Conservation (phyloP, 2,888 invertebrate species). For the Micropterix aruncella region DNA sequence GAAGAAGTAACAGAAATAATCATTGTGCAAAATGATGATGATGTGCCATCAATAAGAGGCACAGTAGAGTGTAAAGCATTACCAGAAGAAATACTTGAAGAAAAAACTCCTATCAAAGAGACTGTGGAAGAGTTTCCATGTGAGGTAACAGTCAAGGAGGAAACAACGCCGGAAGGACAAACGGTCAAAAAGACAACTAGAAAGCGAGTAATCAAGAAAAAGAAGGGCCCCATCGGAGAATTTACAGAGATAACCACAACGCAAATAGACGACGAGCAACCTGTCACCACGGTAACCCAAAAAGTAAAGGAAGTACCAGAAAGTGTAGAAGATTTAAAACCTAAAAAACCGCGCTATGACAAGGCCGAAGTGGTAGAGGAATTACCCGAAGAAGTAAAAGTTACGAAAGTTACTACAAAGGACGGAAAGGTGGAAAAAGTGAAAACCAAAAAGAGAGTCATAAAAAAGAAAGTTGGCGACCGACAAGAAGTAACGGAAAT, state of each 20-base stretch:
- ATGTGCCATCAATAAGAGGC: slow-evolving; percentile 6
- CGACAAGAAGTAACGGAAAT: slow-evolving; percentile 20
- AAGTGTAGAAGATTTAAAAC: slow-evolving; percentile 13
- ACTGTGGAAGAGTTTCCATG: slow-evolving; percentile 18
- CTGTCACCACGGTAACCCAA: slow-evolving; percentile 19
- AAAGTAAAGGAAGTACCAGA: slow-evolving; percentile 20
- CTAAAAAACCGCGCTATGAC: slow-evolving; percentile 9
- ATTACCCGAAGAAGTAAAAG: slow-evolving; percentile 14
- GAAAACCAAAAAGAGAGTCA: slow-evolving; percentile 12
- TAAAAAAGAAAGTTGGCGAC: slow-evolving; percentile 17
- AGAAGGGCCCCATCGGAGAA: slow-evolving; percentile 18
- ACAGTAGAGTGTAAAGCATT: background rate
- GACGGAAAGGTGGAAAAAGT: slow-evolving; percentile 17
- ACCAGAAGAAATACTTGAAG: background rate
- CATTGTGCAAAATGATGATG: slow-evolving; percentile 21
- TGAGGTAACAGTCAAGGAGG: slow-evolving; percentile 16
- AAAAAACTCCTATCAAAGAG: background rate
- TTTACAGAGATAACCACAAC: slow-evolving; percentile 14
- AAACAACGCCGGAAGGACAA: slow-evolving; percentile 16
- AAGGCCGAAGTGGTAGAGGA: slow-evolving; percentile 14
- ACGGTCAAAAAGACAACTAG: slow-evolving; percentile 18
- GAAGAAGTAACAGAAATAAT: slow-evolving; percentile 27
- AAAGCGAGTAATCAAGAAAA: slow-evolving; percentile 24
- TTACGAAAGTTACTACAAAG: slow-evolving; percentile 16
- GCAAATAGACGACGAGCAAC: slow-evolving; percentile 13